Evolutionary conservation across 2,113 vertebrate species (phyloP), one percentile per base, ranked within the genome.

Genomic region (Lamprotornis superbus): DNA sequence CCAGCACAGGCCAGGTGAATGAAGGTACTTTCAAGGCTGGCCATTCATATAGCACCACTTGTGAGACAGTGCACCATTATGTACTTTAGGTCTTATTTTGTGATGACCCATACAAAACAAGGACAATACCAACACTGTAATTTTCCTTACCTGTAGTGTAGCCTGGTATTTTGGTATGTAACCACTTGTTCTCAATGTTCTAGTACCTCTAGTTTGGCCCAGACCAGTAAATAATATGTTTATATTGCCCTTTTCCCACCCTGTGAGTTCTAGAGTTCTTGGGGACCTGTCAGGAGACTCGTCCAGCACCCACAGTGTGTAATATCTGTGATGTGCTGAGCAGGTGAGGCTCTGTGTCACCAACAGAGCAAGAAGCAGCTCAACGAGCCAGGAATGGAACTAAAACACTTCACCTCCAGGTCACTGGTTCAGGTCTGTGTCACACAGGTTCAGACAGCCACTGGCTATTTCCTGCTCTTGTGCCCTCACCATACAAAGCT

Each of bases 401-500:
- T 70, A 7, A 33, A 92, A 55, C 37, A 23, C 81, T 97, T 94
- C 92, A 94, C 91, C 94, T 97, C 91, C 70, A 87, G 91, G 94
- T 97, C 95, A 97, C 93, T 97, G 95, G 95, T 94, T 97, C 89
- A 94, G 87, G 80, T 56, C 53, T 92, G 64, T 69, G 47, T 50
- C 60, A 89, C 65, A 63, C 57, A 11, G 78, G 33, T 47, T 89
- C 50, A 77, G 50, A 6, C 55, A 44, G 3, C 24, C 84, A 39
- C 67, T 85, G 47, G 30, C 42, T 57, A 8, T 21, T 76, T 37
- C 49, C 57, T 78, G 55, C 52, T 22, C 68, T 37, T 52, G 15
- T 4, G 4, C 25, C 61, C 90, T 57, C 9, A 15, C 17, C 20
- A 11, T 0, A 22, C 5, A 44, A 57, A 80, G 37, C 73, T 71